Percentiles rank a stretch among this genome's conserved stretches.
Evolutionary conservation across 2,113 vertebrate genomes (phyloP).

Genomic region (Romanogobio albipinnatus): DNA sequence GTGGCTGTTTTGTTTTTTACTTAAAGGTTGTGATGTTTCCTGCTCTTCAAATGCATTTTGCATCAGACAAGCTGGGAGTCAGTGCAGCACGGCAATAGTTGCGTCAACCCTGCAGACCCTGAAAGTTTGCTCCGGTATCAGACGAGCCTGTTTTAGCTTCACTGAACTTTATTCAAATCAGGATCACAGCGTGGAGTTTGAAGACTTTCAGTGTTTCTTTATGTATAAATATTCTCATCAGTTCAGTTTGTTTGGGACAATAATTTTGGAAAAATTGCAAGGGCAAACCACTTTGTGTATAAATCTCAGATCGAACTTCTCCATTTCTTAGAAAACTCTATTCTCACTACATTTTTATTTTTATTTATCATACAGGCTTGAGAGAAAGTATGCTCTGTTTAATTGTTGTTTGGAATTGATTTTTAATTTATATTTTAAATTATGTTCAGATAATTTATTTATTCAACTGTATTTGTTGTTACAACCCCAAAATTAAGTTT

Average conservation of each 20-base stretch:
- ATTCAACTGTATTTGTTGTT: constrained; percentile 23
- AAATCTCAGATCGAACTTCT: background rate
- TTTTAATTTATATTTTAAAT: constrained; percentile 52
- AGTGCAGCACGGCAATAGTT: constrained; percentile 12
- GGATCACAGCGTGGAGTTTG: background rate
- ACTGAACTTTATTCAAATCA: constrained; percentile 15
- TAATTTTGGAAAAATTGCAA: background rate
- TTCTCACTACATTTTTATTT: background rate
- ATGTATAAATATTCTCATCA: background rate
- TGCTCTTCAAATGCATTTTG: constrained; percentile 24
- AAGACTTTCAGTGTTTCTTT: constrained; percentile 7
- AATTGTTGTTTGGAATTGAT: constrained; percentile 22
- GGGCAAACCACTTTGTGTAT: constrained; percentile 4
- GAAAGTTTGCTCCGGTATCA: background rate
- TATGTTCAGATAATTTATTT: constrained; percentile 49
- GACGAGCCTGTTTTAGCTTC: constrained; percentile 4
- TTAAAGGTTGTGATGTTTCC: constrained; percentile 21
- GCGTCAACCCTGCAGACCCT: constrained; percentile 11
- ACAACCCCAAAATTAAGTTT: background rate
- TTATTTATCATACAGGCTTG: background rate
- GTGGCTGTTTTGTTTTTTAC: background rate
- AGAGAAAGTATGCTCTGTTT: background rate
- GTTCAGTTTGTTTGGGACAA: background rate
- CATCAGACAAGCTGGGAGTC: background rate
- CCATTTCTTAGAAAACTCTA: background rate